Evolutionary conservation across 2,113 vertebrate species (phyloP), one percentile per base, ranked within the genome.

Genomic region (Rhodinocichla rosea): DNA sequence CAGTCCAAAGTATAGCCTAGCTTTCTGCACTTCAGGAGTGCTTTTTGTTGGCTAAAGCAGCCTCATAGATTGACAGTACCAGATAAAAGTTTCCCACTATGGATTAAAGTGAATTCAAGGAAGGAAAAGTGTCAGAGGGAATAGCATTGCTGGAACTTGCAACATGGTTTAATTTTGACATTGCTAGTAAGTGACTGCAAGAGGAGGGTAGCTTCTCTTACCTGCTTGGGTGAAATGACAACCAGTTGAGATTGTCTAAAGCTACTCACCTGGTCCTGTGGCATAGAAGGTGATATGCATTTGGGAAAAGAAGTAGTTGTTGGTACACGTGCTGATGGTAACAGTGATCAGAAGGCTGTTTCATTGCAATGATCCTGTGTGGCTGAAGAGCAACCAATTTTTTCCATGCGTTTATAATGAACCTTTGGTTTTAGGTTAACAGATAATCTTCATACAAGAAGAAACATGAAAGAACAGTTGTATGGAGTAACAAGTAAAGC

Each of bases 11-110:
- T 53, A 23, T 1, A 70, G 35, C n/a, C 57, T 64, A 42, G 23
- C 32, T 77, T 73, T 71, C 32, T 53, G 4, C 52, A 50, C 17
- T 84, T 70, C 10, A 39, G 30, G 22, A 79, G 14, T 64, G 22
- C 11, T 85, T 83, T 70, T n/a, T 23, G 37, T 84, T 88, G 69
- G 47, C 44, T 63, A 70, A 93, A 90, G n/a, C 18, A 67, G 27
- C 22, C 16, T 75, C 35, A 35, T 37, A 59, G 62, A 73, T 47
- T 55, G 33, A 85, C 3, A 1, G 26, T 45, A 63, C 12, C 23
- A 55, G 76, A 35, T 83, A 18, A 63, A 23, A 64, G 39, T 90
- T 84, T 81, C 75, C 23, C 33, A 11, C 10, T 86, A 2, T 50
- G 45, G 71, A 40, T 94, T 87, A 40, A 27, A 24, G 47, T 62